Evolutionary conservation across 2,113 vertebrate genomes (phyloP).

Genomic region (Lepus timidus): DNA sequence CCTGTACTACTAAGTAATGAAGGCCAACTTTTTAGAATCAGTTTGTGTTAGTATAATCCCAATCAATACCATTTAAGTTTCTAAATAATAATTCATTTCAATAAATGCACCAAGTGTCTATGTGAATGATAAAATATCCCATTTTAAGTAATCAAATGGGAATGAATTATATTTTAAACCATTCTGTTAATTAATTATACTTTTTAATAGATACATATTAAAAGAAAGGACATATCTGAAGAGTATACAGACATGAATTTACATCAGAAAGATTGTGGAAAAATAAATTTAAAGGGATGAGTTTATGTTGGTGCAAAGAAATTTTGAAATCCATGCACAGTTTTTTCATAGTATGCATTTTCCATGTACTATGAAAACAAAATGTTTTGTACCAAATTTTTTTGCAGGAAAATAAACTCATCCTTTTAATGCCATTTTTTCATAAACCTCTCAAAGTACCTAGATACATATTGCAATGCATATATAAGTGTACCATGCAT

Average conservation of each 20-base stretch:
- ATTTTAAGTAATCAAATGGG: neutral
- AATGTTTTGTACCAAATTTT: too few relatives aligned
- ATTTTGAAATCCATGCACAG: too few relatives aligned
- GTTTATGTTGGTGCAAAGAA: too few relatives aligned
- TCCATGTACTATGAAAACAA: too few relatives aligned
- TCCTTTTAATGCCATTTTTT: too few relatives aligned
- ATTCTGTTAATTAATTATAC: neutral
- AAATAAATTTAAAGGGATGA: too few relatives aligned
- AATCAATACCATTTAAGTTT: neutral
- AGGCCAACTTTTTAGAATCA: neutral
- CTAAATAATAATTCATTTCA: constrained; percentile 24
- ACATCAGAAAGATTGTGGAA: too few relatives aligned
- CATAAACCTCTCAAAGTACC: too few relatives aligned
- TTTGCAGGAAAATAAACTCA: too few relatives aligned
- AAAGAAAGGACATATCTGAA: neutral
- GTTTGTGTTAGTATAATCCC: neutral
- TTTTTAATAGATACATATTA: neutral
- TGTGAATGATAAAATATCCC: neutral
- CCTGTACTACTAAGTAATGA: constrained; percentile 6
- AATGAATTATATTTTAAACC: neutral
- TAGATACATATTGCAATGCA: neutral
- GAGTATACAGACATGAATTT: too few relatives aligned
- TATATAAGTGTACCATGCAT: neutral
- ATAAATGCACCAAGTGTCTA: neutral
- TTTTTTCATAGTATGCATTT: too few relatives aligned